Evolutionary conservation across 2,888 invertebrate genomes (phyloP).

Genomic region (Adelognathus sp.): DNA sequence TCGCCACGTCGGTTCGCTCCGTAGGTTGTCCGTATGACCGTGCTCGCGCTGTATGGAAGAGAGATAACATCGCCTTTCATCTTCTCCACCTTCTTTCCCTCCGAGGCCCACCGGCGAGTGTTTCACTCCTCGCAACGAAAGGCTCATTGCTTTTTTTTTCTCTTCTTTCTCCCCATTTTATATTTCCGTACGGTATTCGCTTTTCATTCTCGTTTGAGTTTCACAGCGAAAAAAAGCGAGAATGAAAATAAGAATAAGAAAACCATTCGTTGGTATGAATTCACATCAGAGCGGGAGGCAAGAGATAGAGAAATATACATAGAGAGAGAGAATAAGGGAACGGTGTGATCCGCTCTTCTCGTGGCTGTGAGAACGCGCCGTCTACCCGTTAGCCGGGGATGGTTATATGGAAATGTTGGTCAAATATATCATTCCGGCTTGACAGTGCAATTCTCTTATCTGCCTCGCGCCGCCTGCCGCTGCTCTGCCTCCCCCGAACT

Average conservation of each 20-base stretch:
- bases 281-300: slow-evolving; percentile 62
- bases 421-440: slow-evolving; percentile 95
- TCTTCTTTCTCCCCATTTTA: slow-evolving; percentile 61
- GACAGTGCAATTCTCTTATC: slow-evolving; percentile 96
- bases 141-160: slow-evolving; percentile 44
- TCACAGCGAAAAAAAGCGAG: slow-evolving; percentile 50
- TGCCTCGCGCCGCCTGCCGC: slow-evolving; percentile 84
- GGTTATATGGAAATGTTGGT: slow-evolving; percentile 91
- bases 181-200: slow-evolving; percentile 53
- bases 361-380: slow-evolving; percentile 48
- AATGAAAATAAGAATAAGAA: slow-evolving; percentile 53
- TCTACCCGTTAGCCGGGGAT: slow-evolving; percentile 57
- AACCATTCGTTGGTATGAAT: slow-evolving; percentile 26
- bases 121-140: slow-evolving; percentile 57
- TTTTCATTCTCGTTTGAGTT: slow-evolving; percentile 66
- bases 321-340: slow-evolving; percentile 59
- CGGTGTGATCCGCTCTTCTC: slow-evolving; percentile 59
- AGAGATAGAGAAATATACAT: slow-evolving; percentile 60
- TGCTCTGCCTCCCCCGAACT: slow-evolving; percentile 74
- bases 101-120: slow-evolving; percentile 54
- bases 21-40: slow-evolving; percentile 7
- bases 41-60: slow-evolving; percentile 69
- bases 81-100: slow-evolving; percentile 51
- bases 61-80: slow-evolving; percentile 78
- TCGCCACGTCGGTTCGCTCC: slow-evolving; percentile 31